These are phyloP conservation scores for Brachionus sp. DNA, from an alignment of 1,140 invertebrate genomes.

Conservation along the genomic window DNA sequence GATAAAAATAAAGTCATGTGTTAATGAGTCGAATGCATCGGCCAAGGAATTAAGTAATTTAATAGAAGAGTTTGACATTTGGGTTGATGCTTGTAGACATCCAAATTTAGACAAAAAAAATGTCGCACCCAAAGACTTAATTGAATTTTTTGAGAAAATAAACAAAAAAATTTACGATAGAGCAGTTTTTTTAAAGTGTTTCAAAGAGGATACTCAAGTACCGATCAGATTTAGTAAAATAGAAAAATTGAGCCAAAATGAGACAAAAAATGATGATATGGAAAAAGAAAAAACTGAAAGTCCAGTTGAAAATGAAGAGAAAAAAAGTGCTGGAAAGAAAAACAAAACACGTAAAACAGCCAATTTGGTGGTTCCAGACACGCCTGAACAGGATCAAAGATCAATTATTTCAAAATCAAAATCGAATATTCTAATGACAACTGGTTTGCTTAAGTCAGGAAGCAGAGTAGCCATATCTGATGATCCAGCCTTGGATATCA, in stretches of 20 bases:
- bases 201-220: conserved; percentile 48
- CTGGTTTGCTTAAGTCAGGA: neutral
- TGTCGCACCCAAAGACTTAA: conserved; percentile 52
- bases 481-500: conserved; percentile 11
- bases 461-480: neutral
- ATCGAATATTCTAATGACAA: conserved; percentile 7
- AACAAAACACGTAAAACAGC: neutral
- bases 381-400: neutral
- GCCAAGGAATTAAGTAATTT: conserved; percentile 52
- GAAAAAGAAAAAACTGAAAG: neutral
- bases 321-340: neutral
- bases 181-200: conserved; percentile 53
- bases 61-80: conserved; percentile 51
- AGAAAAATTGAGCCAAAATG: neutral
- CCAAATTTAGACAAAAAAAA: conserved; percentile 57
- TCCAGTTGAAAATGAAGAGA: neutral
- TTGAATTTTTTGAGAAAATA: conserved; percentile 51
- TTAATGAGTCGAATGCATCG: conserved; percentile 56
- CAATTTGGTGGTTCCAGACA: neutral
- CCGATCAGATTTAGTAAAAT: conserved; percentile 39
- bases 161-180: conserved; percentile 53
- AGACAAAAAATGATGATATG: neutral
- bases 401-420: neutral
- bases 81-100: conserved; percentile 54
- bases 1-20: conserved; percentile 59